Base-by-base conservation (phyloP, 2,113 vertebrate species). In the Stomatorhinus ivindoensis region DNA sequence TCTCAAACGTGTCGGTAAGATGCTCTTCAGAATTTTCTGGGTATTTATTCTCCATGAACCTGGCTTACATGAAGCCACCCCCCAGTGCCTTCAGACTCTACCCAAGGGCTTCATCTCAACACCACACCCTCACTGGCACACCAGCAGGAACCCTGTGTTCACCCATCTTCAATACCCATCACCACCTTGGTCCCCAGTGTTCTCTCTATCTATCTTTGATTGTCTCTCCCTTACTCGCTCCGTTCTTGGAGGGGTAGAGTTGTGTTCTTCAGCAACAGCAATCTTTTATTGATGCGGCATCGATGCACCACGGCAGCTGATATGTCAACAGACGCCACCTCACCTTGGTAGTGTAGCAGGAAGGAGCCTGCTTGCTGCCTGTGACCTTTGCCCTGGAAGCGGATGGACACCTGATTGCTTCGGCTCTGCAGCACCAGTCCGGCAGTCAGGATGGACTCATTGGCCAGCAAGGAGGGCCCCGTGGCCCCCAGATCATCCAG, bases 371-470 rank as follows among this genome's bases (percentile, higher is more conserved):
- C 94, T 27, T 93, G 95, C 2, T 94, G 92, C 13, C 90, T 94
- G 6, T 96, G 96, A 87, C 85, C 48, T 31, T 11, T 53, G 88
- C 97, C 97, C 88, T 95, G 97, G 91, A 98, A 98, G 88, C 92
- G 96, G 55, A 99, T 93, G 86, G 97, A 95, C 61, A 98, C 97
- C 94, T 98, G 96, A 93, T 99, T 99, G 93, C 97, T 98, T 2
- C 97, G 97, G 93, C 98, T 98, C 61, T 97, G 97, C 80, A 99
- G 95, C 61, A 99, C 95, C 85, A 99, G 97, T 24, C 98, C 98
- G n/a, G 95, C 95, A 90, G 96, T 94, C 92, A 99, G 94, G 91
- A 97, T 96, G 1, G 98, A 97, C 92, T 98, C 96, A 17, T 99
- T 99, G 94, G 97, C 98, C 88, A 99, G 94, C 35, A 97, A 93